Conservation (phyloP, 37 sponge, comb jelly and placozoan species). For the Diacarnus erythraeanus region DNA sequence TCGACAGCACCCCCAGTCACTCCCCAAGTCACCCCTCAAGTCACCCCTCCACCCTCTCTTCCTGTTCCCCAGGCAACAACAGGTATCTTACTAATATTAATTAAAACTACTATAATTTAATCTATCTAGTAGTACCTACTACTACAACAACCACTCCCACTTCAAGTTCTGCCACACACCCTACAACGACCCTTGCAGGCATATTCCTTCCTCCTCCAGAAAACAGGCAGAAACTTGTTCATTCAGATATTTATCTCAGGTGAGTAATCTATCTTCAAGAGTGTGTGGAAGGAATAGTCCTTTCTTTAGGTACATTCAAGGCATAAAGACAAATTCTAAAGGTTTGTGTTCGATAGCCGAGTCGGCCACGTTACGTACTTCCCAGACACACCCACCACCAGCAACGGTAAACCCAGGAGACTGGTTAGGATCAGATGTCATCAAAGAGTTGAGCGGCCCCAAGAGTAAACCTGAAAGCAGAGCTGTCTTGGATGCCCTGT, state of each 20-base stretch:
- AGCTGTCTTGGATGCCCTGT: conserved; percentile 41
- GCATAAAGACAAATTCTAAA: conserved; percentile 23
- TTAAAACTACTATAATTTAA: too few species aligned
- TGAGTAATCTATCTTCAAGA: neutral
- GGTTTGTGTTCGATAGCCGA: conserved; percentile 6
- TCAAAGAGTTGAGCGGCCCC: neutral
- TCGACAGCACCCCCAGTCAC: neutral
- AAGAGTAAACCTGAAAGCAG: neutral
- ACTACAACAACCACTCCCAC: neutral
- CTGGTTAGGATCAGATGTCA: conserved; percentile 28
- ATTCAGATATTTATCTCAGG: conserved; percentile 49
- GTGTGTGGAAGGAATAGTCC: neutral
- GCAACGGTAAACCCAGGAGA: conserved; percentile 5
- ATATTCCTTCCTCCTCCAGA: conserved; percentile 40
- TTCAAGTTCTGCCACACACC: neutral
- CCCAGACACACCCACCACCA: neutral
- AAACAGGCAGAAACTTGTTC: conserved; percentile 10
- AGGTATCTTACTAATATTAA: too few species aligned
- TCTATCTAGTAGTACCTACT: too few species aligned
- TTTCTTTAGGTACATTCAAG: conserved; percentile 32
- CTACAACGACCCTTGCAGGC: neutral
- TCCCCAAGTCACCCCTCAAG: neutral
- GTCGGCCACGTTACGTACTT: conserved; percentile 9
- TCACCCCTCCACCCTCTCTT: neutral
- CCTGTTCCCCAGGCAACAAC: neutral